phyloP scores from a whole-genome alignment of 2,113 vertebrate genomes.

The Chionodraco myersi region DNA sequence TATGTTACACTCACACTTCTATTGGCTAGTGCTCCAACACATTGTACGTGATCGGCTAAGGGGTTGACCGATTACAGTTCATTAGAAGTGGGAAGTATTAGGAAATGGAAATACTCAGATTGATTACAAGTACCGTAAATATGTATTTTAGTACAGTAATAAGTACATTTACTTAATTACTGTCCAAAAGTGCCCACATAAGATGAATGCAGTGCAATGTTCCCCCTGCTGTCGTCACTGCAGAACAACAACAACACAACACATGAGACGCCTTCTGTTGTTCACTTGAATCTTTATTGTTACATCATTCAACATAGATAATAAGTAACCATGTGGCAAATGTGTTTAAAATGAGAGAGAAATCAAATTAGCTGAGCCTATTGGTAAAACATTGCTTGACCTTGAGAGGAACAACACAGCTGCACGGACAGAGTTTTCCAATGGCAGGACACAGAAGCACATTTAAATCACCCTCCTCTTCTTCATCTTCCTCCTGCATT shows the following conservation, averaged over 20 bases:
- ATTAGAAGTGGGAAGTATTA: too few species aligned
- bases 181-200: too few species aligned
- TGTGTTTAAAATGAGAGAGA: constrained; percentile 65
- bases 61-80: too few species aligned
- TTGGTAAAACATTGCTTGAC: constrained; percentile 64
- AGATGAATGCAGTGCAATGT: too few species aligned
- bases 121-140: too few species aligned
- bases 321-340: constrained; percentile 70
- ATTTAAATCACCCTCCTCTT: constrained; percentile 46
- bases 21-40: too few species aligned
- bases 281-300: constrained; percentile 83
- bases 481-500: neutral
- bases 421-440: constrained; percentile 66
- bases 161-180: too few species aligned
- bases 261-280: constrained; percentile 29
- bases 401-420: constrained; percentile 66
- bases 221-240: neutral
- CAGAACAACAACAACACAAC: constrained; percentile 5
- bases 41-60: too few species aligned
- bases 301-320: constrained; percentile 83
- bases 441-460: constrained; percentile 71
- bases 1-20: too few species aligned
- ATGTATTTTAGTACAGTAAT: too few species aligned
- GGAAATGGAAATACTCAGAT: too few species aligned
- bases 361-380: constrained; percentile 58